Evolutionary conservation across 2,113 vertebrate genomes (phyloP).

Genomic region (Ifrita kowaldi): DNA sequence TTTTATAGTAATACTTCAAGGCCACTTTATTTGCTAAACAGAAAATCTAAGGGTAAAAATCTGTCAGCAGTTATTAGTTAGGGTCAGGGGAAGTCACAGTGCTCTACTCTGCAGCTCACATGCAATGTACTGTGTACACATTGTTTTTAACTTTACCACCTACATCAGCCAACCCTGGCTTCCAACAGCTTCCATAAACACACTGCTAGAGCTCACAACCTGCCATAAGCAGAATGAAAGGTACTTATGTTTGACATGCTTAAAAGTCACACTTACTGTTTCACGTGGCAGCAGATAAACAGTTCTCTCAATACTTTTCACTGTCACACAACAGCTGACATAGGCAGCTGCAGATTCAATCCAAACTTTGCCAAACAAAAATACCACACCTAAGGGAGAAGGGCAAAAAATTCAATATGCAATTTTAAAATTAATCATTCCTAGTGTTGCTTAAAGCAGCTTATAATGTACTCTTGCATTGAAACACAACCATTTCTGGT

Average conservation of each 20-base stretch:
- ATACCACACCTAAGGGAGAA: conserved; percentile 84
- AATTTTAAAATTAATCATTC: background rate
- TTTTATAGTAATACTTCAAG: background rate
- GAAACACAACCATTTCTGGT: background rate
- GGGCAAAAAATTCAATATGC: background rate
- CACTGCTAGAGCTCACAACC: background rate
- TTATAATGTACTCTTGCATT: background rate
- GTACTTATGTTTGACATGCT: conserved; percentile 13
- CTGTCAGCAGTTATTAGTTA: background rate
- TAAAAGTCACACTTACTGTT: conserved; percentile 74
- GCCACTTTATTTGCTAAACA: background rate
- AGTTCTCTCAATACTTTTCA: conserved; percentile 93
- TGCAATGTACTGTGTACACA: fast-evolving
- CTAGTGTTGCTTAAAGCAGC: background rate
- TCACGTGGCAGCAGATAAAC: conserved; percentile 92
- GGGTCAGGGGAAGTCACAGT: background rate
- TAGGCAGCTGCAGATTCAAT: conserved; percentile 85
- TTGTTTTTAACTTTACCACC: background rate
- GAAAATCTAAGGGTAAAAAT: background rate
- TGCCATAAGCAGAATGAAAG: conserved; percentile 27
- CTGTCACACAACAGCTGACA: conserved; percentile 91
- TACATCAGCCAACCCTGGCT: background rate
- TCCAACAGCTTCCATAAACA: background rate
- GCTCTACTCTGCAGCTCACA: background rate
- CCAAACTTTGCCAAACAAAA: conserved; percentile 97